Base-by-base conservation (phyloP, 2,888 invertebrate genomes). In the Rotaria magnacalcarata region DNA sequence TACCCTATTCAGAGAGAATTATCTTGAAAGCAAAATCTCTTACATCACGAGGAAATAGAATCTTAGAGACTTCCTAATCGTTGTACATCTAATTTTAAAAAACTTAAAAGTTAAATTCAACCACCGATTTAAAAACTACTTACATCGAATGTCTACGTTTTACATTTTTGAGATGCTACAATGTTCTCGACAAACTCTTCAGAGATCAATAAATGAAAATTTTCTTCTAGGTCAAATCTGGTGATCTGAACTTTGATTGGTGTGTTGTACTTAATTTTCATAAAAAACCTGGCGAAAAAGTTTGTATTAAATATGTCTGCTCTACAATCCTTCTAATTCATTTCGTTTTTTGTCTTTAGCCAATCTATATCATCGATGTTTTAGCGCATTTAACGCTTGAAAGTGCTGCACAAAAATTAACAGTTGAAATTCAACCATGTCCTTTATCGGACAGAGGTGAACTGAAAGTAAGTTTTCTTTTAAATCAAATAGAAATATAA, bases 251-350 rank as follows among this genome's bases (percentile, higher is more conserved):
- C 89, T 98, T 96, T 91, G 97, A 96, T 89, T 99, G 99, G 98
- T 97, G 97, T 21, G 95, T 96, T 84, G 94, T 99, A 85, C 94
- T 99, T 1, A 96, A 96, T 91, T 96, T 96, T 90, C 94, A 95
- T 89, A 95, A 95, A 89, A 94, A 94, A 88, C 88, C 90, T 11
- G 84, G 84, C 24, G 67, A 75, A 21, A 87, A 87, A 84, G 56
- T 85, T 24, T 24, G 84, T 86, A 52, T 52, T 14, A 52, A 16
- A 52, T 52, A 52, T 52, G 5, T 52, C 14, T 52, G 1, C 11
- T 52, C 3, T 3, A 16, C 16, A 4, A 8, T 14, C 16, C 16
- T 14, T 84, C 54, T 4, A 56, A 5, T 56, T 24, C 0, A 34
- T 27, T 27, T 67, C 4, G 6, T 16, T 34, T 67, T 34, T 16